A percentile compares a stretch with the other conserved stretches of the same genome.
Conservation (phyloP, 2,797 vertebrate species). For the Cynopterus sphinx region DNA sequence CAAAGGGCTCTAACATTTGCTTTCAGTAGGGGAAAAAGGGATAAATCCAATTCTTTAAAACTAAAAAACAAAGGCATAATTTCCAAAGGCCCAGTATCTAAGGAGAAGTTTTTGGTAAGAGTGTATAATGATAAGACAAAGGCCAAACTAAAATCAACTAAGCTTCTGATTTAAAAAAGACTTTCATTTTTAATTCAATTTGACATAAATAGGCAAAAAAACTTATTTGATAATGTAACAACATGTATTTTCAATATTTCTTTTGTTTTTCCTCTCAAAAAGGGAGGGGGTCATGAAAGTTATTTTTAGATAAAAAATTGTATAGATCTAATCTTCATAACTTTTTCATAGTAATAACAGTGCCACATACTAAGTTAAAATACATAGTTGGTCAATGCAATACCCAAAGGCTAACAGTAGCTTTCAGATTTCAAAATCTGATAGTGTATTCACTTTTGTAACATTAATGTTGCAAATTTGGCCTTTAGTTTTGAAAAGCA, state of each 20-base stretch:
- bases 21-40: neutral
- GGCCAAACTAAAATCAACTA: neutral
- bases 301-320: slow-evolving; percentile 26
- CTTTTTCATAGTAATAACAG: neutral
- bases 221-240: slow-evolving; percentile 24
- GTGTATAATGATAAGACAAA: neutral
- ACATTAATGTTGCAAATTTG: slow-evolving; percentile 39
- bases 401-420: neutral
- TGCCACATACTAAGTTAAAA: slow-evolving; percentile 41
- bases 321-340: neutral
- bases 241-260: slow-evolving; percentile 33
- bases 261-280: neutral
- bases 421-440: slow-evolving; percentile 41
- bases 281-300: neutral
- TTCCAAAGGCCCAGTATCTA: slow-evolving; percentile 28
- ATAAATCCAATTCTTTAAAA: slow-evolving; percentile 20
- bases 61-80: neutral
- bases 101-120: neutral
- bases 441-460: slow-evolving; percentile 36
- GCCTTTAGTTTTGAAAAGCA: slow-evolving; percentile 62
- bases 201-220: slow-evolving; percentile 16
- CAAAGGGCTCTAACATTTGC: neutral
- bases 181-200: slow-evolving; percentile 4
- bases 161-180: neutral
- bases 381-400: neutral